Base-by-base conservation (phyloP, 1,140 invertebrate species). In the Battus philenor region DNA sequence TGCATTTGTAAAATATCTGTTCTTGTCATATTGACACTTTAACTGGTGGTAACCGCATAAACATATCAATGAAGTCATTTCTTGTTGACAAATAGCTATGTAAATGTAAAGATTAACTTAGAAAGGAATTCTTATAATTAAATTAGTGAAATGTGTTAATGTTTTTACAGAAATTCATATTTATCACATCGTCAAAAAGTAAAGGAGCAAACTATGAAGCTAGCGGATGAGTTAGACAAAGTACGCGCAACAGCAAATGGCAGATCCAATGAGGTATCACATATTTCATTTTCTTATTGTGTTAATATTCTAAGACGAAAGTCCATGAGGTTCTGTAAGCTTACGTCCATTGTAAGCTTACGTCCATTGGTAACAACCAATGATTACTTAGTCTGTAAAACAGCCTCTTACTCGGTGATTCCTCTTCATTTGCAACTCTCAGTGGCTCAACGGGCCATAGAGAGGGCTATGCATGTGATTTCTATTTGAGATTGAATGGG, bases 201-300 rank as follows among this genome's bases (percentile, higher is more conserved):
- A 33, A 71, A 86, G 11, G 76, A 87, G 47, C 68, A 72, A 44
- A 87, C 87, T 1, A 76, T 73, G 10, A 77, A 74, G 45, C 68
- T 86, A 1, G 78, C 74, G 5, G 71, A 80, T 22, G 82, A 88
- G 34, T 67, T 88, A 26, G 81, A 83, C 2, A 68, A 73, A 43
- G 77, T 88, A 0, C 75, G 81, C 27, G 71, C 73, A 2, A 67
- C 79, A 29, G 89, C 88, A 10, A 50, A 79, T 30, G 79, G 72
- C 32, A 89, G 87, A 59, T 81, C 88, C 10, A 89, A 88, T 62
- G 74, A 88, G 47, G 79, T 83, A 51, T 47, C n/a, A n/a, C n/a
- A n/a, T n/a, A n/a, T n/a, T n/a, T n/a, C n/a, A n/a, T n/a, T n/a
- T n/a, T n/a, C n/a, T n/a, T n/a, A n/a, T n/a, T n/a, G n/a, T n/a